Conservation (phyloP, 2,113 vertebrate species). For the Vanacampus margaritifer region DNA sequence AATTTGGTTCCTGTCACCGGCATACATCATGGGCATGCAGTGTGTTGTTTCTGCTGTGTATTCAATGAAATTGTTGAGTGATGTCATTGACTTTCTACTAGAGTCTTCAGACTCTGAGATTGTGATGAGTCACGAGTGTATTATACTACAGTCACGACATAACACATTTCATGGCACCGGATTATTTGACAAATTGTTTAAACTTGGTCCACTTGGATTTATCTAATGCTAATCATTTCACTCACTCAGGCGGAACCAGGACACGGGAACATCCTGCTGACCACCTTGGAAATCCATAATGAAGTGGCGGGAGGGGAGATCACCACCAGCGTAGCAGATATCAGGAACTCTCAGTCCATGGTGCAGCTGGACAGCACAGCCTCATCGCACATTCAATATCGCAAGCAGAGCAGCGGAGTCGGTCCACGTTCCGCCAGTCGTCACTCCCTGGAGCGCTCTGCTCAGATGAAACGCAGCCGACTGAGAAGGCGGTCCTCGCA, state of each 20-base stretch:
- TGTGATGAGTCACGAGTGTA: background rate
- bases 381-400: constrained; percentile 82
- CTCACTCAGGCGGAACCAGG: constrained; percentile 80
- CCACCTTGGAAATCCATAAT: constrained; percentile 90
- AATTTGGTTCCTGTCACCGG: constrained; percentile 23
- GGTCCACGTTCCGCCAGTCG: constrained; percentile 72
- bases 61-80: constrained; percentile 12
- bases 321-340: constrained; percentile 79
- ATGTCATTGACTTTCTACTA: background rate
- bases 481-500: constrained; percentile 90
- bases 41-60: constrained; percentile 17
- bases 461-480: constrained; percentile 83
- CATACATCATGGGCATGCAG: constrained; percentile 40
- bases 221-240: constrained; percentile 9
- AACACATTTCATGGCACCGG: constrained; percentile 18
- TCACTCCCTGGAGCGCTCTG: constrained; percentile 78
- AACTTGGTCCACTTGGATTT: background rate
- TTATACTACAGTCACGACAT: background rate
- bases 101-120: constrained; percentile 1
- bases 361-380: constrained; percentile 89
- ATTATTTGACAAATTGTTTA: background rate
- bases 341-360: constrained; percentile 89
- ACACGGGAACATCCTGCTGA: constrained; percentile 88
- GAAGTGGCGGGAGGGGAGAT: constrained; percentile 86
- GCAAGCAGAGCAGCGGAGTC: constrained; percentile 82